Evolutionary conservation across 2,113 vertebrate species (phyloP).

Genomic region (Gymnobelideus leadbeateri): DNA sequence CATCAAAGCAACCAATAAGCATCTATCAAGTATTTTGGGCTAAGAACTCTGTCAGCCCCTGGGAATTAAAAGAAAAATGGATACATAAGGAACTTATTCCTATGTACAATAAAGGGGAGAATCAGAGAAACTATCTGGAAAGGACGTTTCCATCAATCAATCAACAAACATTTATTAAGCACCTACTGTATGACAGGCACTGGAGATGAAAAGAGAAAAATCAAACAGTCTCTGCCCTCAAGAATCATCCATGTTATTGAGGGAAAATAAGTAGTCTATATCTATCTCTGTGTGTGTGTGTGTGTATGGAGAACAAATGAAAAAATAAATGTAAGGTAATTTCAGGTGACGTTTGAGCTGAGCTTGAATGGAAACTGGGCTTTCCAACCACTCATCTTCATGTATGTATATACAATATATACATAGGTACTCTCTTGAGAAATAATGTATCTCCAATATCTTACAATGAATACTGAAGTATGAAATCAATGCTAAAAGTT

Average conservation of each 20-base stretch:
- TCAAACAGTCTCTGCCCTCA: neutral
- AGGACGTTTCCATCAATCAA: neutral
- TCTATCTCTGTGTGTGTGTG: neutral
- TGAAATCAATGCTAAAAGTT: neutral
- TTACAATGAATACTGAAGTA: constrained; percentile 7
- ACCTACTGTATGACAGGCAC: neutral
- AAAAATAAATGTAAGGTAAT: neutral
- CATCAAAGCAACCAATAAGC: neutral
- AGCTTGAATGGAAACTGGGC: neutral
- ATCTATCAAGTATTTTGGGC: neutral
- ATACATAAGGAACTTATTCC: neutral
- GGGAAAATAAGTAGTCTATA: neutral
- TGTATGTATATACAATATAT: neutral
- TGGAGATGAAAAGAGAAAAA: neutral
- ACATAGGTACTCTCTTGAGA: neutral
- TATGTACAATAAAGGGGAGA: neutral
- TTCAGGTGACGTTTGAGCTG: neutral
- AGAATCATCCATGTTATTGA: neutral
- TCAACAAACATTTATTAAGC: neutral
- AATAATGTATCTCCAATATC: neutral
- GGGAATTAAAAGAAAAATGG: neutral
- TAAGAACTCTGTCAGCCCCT: neutral
- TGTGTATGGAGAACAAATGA: neutral
- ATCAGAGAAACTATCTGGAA: neutral
- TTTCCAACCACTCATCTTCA: neutral